These are phyloP conservation scores for Troides oblongomaculatus DNA, from an alignment of 2,888 invertebrate species.

Conservation along the genomic window DNA sequence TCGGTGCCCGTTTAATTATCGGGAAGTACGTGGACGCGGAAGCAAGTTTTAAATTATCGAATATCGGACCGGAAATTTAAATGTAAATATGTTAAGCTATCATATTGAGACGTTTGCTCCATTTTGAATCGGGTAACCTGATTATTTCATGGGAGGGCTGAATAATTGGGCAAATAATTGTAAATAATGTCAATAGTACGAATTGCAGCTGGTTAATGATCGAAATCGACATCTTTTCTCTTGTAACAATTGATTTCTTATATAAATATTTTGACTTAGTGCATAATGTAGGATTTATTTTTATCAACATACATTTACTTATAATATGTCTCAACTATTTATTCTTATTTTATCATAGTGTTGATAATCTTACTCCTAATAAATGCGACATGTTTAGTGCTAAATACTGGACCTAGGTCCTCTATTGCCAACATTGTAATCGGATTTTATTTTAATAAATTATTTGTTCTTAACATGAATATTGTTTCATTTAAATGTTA, in stretches of 20 bases:
- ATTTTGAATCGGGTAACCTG: neutral
- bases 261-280: neutral
- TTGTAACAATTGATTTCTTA: neutral
- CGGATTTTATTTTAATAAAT: conserved; percentile 62
- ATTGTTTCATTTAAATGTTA: conserved; percentile 32
- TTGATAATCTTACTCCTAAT: conserved; percentile 5
- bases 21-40: neutral
- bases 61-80: neutral
- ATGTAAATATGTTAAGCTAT: neutral
- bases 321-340: conserved; percentile 2
- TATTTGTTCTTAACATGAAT: conserved; percentile 55
- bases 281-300: neutral
- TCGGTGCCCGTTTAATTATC: neutral
- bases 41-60: neutral
- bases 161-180: neutral
- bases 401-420: conserved; percentile 45
- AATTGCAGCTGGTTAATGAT: neutral
- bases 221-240: neutral
- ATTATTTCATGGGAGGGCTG: neutral
- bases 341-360: conserved; percentile 8
- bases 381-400: conserved; percentile 11
- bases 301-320: neutral
- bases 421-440: conserved; percentile 57
- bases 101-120: no score
- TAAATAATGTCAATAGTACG: neutral